These are phyloP conservation scores for Galerucella nymphaeae DNA, from an alignment of 2,888 invertebrate species.

Conservation along the genomic window DNA sequence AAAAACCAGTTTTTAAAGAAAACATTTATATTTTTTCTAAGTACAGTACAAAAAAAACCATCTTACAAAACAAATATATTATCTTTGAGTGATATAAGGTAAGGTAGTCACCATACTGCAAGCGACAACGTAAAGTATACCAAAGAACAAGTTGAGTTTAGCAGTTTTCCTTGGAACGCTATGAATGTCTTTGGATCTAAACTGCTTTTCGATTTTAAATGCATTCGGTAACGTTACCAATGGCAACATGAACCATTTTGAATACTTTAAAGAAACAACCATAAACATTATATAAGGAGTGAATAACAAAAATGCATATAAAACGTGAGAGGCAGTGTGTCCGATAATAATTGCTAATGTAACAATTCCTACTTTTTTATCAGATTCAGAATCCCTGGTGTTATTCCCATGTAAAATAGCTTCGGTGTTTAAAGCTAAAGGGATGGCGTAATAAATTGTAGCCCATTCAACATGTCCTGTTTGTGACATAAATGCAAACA, in stretches of 20 bases:
- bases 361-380: constrained; percentile 90
- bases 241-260: constrained; percentile 89
- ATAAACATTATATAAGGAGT: constrained; percentile 91
- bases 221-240: constrained; percentile 88
- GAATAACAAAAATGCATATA: constrained; percentile 90
- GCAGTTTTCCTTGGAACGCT: constrained; percentile 90
- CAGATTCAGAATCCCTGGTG: constrained; percentile 89
- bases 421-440: constrained; percentile 92
- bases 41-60: constrained; percentile 15
- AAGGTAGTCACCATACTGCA: constrained; percentile 77
- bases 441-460: constrained; percentile 92
- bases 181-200: constrained; percentile 82
- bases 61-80: constrained; percentile 42
- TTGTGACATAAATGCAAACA: constrained; percentile 94
- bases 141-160: constrained; percentile 89
- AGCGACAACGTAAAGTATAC: constrained; percentile 87
- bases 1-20: constrained; percentile 2
- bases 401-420: constrained; percentile 96
- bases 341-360: constrained; percentile 95
- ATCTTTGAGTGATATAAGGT: constrained; percentile 69
- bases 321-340: constrained; percentile 87
- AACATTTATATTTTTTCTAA: constrained; percentile 7
- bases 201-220: constrained; percentile 90
- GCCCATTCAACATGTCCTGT: constrained; percentile 92
- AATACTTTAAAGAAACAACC: constrained; percentile 85